A percentile compares a stretch with the other conserved stretches of the same genome.
These are phyloP conservation scores for Gambusia affinis DNA, from an alignment of 2,113 vertebrate genomes.

Conservation along the genomic window DNA sequence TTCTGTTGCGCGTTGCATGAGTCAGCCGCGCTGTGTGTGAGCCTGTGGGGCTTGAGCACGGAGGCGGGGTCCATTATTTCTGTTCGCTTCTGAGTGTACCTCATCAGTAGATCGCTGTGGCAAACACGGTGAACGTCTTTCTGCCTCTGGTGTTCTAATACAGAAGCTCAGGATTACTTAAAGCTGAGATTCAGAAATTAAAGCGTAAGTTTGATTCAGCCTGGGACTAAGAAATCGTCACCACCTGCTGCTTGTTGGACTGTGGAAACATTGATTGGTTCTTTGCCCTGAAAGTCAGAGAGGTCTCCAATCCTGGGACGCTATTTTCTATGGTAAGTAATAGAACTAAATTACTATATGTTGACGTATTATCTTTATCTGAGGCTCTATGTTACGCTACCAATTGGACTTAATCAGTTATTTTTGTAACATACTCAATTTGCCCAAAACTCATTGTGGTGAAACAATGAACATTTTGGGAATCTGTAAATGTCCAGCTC, in stretches of 20 bases:
- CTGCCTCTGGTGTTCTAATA: slow-evolving; percentile 7
- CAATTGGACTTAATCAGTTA: background rate
- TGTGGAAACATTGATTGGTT: slow-evolving; percentile 43
- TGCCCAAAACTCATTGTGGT: background rate
- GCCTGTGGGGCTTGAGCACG: slow-evolving; percentile 37
- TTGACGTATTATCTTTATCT: background rate
- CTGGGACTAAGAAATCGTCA: slow-evolving; percentile 32
- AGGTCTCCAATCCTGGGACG: background rate
- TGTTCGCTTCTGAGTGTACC: slow-evolving; percentile 16
- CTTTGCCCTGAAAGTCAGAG: slow-evolving; percentile 12
- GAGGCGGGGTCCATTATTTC: slow-evolving; percentile 45
- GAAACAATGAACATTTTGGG: background rate
- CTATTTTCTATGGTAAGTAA: slow-evolving; percentile 63
- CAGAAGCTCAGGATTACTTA: slow-evolving; percentile 25
- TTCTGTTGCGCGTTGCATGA: slow-evolving; percentile 55
- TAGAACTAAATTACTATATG: background rate
- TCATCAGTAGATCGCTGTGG: slow-evolving; percentile 43
- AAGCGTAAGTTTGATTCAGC: background rate
- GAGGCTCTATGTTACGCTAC: too few relatives aligned
- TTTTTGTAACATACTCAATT: background rate
- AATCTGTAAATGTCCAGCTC: background rate
- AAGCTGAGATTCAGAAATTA: background rate
- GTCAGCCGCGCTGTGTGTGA: slow-evolving; percentile 61
- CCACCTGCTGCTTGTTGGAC: slow-evolving; percentile 42
- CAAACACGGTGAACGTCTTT: slow-evolving; percentile 48